These are phyloP conservation scores for Lophius americanus DNA, from an alignment of 2,797 vertebrate species.

Conservation along the genomic window DNA sequence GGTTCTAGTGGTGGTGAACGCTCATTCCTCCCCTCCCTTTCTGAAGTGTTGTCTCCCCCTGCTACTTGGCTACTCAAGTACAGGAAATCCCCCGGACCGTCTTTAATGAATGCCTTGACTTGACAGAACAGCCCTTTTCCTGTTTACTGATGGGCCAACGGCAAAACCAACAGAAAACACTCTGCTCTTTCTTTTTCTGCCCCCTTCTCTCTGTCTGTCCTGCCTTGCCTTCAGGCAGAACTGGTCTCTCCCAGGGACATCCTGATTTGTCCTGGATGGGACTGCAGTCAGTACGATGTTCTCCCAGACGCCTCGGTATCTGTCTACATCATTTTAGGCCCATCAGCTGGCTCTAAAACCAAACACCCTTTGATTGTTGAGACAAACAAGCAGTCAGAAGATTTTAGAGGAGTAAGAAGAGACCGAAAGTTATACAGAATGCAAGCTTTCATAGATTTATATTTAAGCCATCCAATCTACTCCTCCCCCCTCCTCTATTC, in stretches of 20 bases:
- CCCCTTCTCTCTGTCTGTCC: slow-evolving; percentile 35
- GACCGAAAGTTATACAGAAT: slow-evolving; percentile 27
- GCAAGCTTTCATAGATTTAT: slow-evolving; percentile 60
- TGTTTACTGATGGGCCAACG: slow-evolving; percentile 61
- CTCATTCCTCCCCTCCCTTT: slow-evolving; percentile 37
- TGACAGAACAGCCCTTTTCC: slow-evolving; percentile 61
- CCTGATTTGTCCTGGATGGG: slow-evolving; percentile 48
- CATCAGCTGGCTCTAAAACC: not conserved
- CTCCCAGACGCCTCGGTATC: slow-evolving; percentile 32
- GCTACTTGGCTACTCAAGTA: slow-evolving; percentile 20
- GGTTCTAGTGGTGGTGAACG: slow-evolving; percentile 26
- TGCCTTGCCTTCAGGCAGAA: slow-evolving; percentile 45
- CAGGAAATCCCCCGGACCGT: slow-evolving; percentile 62
- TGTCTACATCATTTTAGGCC: slow-evolving; percentile 18
- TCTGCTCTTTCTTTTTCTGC: slow-evolving; percentile 44
- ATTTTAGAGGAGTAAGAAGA: not conserved
- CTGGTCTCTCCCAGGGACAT: slow-evolving; percentile 49
- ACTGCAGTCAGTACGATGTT: slow-evolving; percentile 35
- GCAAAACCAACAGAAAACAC: slow-evolving; percentile 56
- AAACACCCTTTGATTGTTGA: slow-evolving; percentile 1
- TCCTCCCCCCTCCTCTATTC: slow-evolving; percentile 52
- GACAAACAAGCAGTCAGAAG: slow-evolving; percentile 10
- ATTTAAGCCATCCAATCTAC: slow-evolving; percentile 54
- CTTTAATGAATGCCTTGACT: slow-evolving; percentile 53
- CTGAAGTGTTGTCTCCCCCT: slow-evolving; percentile 25